A percentile compares a stretch with the other conserved stretches of the same genome.
These are phyloP conservation scores for Vicugna pacos DNA, from an alignment of 2,113 vertebrate genomes.

Conservation along the genomic window DNA sequence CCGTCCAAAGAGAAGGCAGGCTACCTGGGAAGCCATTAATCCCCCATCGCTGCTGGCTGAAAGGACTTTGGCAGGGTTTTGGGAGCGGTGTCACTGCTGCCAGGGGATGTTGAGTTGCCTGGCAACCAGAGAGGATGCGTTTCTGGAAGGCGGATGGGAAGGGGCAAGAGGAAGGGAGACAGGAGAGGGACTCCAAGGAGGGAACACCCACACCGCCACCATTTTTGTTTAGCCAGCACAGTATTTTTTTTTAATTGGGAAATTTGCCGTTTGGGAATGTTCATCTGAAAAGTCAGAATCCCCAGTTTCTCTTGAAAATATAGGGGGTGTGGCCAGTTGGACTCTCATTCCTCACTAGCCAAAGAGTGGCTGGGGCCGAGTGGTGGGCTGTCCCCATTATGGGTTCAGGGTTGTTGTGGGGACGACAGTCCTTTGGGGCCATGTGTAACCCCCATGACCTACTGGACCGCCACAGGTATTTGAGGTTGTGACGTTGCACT, in stretches of 20 bases:
- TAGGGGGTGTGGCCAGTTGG: background rate
- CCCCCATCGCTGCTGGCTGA: background rate
- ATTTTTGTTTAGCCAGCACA: background rate
- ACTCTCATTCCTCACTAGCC: background rate
- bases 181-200: too few species aligned
- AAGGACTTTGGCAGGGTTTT: background rate
- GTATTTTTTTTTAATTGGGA: background rate
- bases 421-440: background rate
- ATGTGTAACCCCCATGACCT: background rate
- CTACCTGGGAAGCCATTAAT: background rate
- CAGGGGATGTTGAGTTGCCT: rapidly evolving
- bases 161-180: background rate
- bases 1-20: background rate
- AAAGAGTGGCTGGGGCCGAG: background rate
- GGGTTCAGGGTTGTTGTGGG: background rate
- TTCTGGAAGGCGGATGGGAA: background rate
- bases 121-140: background rate
- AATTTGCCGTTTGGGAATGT: background rate
- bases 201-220: background rate
- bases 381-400: background rate
- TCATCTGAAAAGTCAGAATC: background rate
- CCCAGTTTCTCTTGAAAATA: background rate
- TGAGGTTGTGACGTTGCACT: background rate
- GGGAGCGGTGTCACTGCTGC: background rate
- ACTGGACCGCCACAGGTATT: background rate